Percentiles rank a stretch among this genome's conserved stretches.
Conservation (phyloP, 1,140 invertebrate species). For the Neoseiulus cucumeris region DNA sequence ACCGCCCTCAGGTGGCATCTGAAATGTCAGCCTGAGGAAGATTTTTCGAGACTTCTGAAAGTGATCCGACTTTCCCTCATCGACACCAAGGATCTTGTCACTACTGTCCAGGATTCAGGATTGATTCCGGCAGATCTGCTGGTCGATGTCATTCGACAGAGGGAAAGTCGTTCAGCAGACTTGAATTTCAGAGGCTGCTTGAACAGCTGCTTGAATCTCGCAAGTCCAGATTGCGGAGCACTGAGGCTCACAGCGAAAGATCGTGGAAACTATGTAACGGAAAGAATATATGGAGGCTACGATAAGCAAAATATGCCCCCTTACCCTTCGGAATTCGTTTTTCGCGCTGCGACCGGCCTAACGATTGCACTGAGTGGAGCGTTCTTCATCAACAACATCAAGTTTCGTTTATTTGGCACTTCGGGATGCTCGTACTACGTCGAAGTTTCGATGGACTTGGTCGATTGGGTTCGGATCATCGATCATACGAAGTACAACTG, state of each 20-base stretch:
- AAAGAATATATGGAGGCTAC: constrained; percentile 82
- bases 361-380: constrained; percentile 63
- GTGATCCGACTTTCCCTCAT: constrained; percentile 66
- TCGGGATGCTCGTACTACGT: constrained; percentile 94
- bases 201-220: constrained; percentile 72
- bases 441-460: constrained; percentile 85
- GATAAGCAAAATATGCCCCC: constrained; percentile 70
- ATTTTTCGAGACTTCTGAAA: constrained; percentile 19
- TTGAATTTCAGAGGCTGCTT: constrained; percentile 45
- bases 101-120: constrained; percentile 58
- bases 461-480: constrained; percentile 77
- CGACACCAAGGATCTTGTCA: constrained; percentile 60
- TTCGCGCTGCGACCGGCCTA: constrained; percentile 36
- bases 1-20: constrained; percentile 73
- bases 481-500: constrained; percentile 80
- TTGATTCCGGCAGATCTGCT: constrained; percentile 70
- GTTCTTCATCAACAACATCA: constrained; percentile 80
- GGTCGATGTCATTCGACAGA: constrained; percentile 71
- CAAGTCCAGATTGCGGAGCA: constrained; percentile 49
- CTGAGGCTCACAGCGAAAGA: constrained; percentile 71
- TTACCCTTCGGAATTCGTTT: constrained; percentile 43
- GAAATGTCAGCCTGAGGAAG: constrained; percentile 34
- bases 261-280: constrained; percentile 58
- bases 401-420: constrained; percentile 65
- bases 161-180: constrained; percentile 46